Conservation (phyloP, 2,113 vertebrate genomes). For the Hoplias malabaricus region DNA sequence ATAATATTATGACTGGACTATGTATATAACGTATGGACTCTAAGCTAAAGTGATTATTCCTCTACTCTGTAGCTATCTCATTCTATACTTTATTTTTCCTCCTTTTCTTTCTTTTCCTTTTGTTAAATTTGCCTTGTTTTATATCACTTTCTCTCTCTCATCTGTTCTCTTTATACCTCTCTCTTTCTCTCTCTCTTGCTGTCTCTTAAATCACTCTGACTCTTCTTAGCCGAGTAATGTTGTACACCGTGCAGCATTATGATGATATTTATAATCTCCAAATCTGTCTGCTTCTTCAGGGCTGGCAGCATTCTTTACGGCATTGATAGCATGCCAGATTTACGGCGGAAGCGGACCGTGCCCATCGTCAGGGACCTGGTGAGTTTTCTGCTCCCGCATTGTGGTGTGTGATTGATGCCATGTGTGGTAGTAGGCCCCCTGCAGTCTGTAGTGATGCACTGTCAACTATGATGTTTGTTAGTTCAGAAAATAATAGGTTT, state of each 20-base stretch:
- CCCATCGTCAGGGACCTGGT: constrained; percentile 97
- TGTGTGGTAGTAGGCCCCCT: constrained; percentile 1
- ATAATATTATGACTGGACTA: no score
- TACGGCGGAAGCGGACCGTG: constrained; percentile 92
- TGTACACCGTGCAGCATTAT: constrained; percentile 69
- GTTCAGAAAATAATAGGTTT: no score
- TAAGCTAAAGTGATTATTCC: no score
- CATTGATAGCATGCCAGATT: constrained; percentile 99
- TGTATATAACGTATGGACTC: no score
- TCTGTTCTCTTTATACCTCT: not conserved
- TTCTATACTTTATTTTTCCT: no score
- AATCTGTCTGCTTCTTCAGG: constrained; percentile 75
- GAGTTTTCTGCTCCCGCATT: constrained; percentile 74
- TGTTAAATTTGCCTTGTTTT: no score
- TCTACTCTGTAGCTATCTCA: no score
- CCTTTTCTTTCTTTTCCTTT: not conserved
- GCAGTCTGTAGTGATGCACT: not conserved
- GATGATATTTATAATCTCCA: constrained; percentile 79
- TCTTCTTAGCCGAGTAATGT: constrained; percentile 63
- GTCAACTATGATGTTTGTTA: not conserved
- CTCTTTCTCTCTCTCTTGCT: no score
- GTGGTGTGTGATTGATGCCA: constrained; percentile 72
- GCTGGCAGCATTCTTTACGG: constrained; percentile 89
- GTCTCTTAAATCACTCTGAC: constrained; percentile 65
- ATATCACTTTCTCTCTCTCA: not conserved